These are phyloP conservation scores for Fringilla coelebs DNA, from an alignment of 2,797 vertebrate genomes.

Conservation along the genomic window DNA sequence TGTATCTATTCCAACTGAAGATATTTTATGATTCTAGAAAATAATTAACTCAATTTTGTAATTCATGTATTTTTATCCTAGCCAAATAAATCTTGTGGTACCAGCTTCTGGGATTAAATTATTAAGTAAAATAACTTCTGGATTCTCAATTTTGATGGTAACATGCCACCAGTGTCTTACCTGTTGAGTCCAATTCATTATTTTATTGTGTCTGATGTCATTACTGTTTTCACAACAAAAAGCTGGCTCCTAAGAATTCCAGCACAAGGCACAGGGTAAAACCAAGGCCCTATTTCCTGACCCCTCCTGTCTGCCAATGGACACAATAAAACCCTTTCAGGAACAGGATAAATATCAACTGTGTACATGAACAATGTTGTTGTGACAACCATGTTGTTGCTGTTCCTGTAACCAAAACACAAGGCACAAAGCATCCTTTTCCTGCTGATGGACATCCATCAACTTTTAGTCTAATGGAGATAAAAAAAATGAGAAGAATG, in stretches of 20 bases:
- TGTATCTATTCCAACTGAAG: accelerated
- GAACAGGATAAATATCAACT: neutral
- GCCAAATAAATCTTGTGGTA: neutral
- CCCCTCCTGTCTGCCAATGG: accelerated
- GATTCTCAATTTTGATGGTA: neutral
- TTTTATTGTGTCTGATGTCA: neutral
- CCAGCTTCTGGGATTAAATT: neutral
- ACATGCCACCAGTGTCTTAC: neutral
- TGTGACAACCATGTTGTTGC: accelerated
- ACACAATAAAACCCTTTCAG: neutral
- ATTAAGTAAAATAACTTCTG: neutral
- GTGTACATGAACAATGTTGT: accelerated
- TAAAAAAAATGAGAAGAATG: neutral
- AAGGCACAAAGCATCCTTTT: neutral
- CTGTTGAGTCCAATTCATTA: neutral
- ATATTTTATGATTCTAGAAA: neutral
- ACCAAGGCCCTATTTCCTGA: neutral
- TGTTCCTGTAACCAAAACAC: neutral
- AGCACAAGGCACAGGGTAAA: neutral
- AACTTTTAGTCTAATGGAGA: neutral
- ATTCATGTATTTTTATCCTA: neutral
- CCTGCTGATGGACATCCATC: neutral
- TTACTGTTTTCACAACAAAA: neutral
- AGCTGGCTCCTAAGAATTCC: neutral
- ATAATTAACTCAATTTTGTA: neutral